phyloP scores from a whole-genome alignment of 2,888 invertebrate species.

The Pollenia amentaria region DNA sequence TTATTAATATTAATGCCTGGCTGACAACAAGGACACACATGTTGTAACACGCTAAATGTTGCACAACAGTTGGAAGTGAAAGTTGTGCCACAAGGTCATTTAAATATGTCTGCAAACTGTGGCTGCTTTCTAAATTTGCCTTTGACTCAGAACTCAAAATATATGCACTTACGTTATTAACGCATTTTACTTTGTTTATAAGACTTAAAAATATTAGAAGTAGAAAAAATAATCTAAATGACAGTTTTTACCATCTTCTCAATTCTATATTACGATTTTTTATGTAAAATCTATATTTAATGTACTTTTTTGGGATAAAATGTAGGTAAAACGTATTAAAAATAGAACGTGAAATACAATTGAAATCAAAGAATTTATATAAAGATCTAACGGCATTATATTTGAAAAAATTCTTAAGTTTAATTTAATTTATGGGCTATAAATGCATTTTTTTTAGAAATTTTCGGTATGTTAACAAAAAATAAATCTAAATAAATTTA shows the following conservation, averaged over 20 bases:
- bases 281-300: not conserved
- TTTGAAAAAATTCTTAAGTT: no score
- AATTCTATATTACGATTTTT: not conserved
- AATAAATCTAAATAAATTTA: no score
- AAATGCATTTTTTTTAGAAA: no score
- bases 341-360: not conserved
- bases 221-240: not conserved
- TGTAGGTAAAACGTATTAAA: no score
- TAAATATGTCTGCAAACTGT: no score
- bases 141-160: no score
- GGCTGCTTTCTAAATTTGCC: no score
- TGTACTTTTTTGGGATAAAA: not conserved
- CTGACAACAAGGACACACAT: conserved; percentile 4
- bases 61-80: not conserved
- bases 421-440: no score
- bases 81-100: not conserved
- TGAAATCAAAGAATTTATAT: no score
- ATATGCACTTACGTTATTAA: not conserved
- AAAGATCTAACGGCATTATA: no score
- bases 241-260: not conserved
- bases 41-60: not conserved
- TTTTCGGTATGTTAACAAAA: no score
- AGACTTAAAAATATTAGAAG: conserved; percentile 6
- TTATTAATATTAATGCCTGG: conserved; percentile 30
- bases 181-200: conserved; percentile 17